A percentile compares a stretch with the other conserved stretches of the same genome.
Evolutionary conservation across 2,888 invertebrate genomes (phyloP).

Genomic region (Trisateles emortualis): DNA sequence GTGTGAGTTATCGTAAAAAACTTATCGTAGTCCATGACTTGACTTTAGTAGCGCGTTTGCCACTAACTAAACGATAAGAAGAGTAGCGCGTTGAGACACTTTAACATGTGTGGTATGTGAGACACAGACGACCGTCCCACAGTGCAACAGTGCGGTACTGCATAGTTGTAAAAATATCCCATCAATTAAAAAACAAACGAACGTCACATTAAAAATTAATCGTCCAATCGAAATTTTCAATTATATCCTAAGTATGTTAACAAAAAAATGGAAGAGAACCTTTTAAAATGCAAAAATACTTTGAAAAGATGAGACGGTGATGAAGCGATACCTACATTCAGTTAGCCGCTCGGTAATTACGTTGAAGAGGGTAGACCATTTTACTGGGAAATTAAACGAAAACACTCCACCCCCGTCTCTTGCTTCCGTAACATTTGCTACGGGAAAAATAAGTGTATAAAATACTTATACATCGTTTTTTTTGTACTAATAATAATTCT

Average conservation of each 20-base stretch:
- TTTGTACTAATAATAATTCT: background rate
- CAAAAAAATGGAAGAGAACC: constrained; percentile 54
- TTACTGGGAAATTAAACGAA: constrained; percentile 80
- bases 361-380: constrained; percentile 74
- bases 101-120: too few species aligned
- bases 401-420: constrained; percentile 66
- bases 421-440: constrained; percentile 49
- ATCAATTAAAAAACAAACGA: background rate
- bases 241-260: constrained; percentile 51
- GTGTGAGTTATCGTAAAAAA: too few species aligned
- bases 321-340: constrained; percentile 69
- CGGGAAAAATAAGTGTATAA: constrained; percentile 47
- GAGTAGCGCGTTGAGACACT: too few species aligned
- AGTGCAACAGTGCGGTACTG: too few species aligned
- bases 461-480: constrained; percentile 30
- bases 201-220: constrained; percentile 40
- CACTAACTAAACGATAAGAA: too few species aligned
- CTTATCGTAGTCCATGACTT: too few species aligned
- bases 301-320: constrained; percentile 65
- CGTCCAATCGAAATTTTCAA: constrained; percentile 58
- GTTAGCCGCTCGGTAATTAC: constrained; percentile 74
- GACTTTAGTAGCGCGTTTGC: too few species aligned
- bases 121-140: too few species aligned
- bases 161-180: too few species aligned
- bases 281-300: constrained; percentile 72